Conservation (phyloP, 2,797 vertebrate species). For the Micrastur ruficollis region DNA sequence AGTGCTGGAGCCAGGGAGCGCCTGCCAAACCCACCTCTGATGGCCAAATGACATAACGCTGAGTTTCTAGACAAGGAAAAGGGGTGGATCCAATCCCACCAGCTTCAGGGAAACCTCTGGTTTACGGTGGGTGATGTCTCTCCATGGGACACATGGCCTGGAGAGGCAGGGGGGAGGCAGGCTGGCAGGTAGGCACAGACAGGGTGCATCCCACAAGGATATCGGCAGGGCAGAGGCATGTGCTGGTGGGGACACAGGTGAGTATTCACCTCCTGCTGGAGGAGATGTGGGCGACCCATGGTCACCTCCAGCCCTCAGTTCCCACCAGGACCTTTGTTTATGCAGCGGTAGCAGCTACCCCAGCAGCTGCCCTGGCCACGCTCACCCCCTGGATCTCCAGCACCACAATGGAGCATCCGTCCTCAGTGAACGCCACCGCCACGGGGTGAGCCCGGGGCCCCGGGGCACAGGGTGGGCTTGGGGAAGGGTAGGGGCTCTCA, state of each 20-base stretch:
- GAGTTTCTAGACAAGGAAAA: not conserved
- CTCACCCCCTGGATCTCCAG: not conserved
- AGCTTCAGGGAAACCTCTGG: too few species aligned
- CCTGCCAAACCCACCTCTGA: not conserved
- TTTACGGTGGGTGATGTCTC: not conserved
- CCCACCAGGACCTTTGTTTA: not conserved
- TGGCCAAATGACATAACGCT: too few species aligned
- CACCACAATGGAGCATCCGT: fast-evolving
- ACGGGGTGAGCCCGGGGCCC: not conserved
- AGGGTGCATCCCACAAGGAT: not conserved
- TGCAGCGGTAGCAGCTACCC: not conserved
- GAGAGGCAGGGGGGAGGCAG: not conserved
- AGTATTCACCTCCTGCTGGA: not conserved
- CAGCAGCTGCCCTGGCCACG: not conserved
- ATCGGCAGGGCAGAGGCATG: not conserved
- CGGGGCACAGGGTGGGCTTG: not conserved
- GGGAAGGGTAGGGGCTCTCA: not conserved
- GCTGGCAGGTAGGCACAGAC: too few species aligned
- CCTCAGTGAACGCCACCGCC: fast-evolving
- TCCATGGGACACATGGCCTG: not conserved
- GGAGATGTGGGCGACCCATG: not conserved
- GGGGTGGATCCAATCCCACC: not conserved
- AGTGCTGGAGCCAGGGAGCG: not conserved
- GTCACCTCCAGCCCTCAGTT: not conserved
- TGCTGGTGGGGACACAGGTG: not conserved